Conservation (phyloP, 2,888 invertebrate genomes). For the Elegia similella region DNA sequence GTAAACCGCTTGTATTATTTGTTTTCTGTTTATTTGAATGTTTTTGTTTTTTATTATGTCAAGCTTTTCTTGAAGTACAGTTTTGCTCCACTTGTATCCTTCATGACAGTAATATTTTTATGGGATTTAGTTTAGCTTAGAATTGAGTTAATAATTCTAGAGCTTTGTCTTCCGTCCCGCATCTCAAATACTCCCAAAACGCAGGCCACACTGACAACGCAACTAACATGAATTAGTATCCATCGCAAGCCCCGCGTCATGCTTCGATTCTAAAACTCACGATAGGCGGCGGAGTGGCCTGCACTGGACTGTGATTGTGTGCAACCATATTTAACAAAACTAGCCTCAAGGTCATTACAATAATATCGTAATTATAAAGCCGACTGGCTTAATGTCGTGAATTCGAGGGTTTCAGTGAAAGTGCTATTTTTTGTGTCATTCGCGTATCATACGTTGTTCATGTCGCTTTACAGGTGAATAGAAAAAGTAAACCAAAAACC, state of each 20-base stretch:
- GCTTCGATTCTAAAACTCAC: background rate
- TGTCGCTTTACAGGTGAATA: constrained; percentile 64
- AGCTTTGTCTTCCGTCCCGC: background rate
- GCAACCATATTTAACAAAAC: constrained; percentile 5
- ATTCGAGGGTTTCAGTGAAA: background rate
- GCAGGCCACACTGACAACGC: background rate
- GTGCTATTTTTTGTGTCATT: constrained; percentile 1
- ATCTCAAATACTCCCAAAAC: background rate
- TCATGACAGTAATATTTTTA: background rate
- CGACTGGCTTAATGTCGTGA: background rate
- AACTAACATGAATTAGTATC: background rate
- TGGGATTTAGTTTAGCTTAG: background rate
- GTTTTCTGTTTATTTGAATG: background rate
- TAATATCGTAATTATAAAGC: background rate
- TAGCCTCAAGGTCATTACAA: constrained; percentile 1
- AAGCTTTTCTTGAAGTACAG: background rate
- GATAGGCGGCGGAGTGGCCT: background rate
- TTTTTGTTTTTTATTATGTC: background rate
- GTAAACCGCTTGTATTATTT: constrained; percentile 32
- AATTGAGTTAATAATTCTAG: background rate
- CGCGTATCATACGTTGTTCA: constrained; percentile 25
- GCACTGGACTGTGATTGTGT: background rate
- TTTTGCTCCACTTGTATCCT: background rate
- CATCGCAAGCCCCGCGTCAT: background rate
- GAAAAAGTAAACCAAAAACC: constrained; percentile 70